These are phyloP conservation scores for Phorcus lineatus DNA, from an alignment of 2,888 invertebrate genomes.

Conservation along the genomic window DNA sequence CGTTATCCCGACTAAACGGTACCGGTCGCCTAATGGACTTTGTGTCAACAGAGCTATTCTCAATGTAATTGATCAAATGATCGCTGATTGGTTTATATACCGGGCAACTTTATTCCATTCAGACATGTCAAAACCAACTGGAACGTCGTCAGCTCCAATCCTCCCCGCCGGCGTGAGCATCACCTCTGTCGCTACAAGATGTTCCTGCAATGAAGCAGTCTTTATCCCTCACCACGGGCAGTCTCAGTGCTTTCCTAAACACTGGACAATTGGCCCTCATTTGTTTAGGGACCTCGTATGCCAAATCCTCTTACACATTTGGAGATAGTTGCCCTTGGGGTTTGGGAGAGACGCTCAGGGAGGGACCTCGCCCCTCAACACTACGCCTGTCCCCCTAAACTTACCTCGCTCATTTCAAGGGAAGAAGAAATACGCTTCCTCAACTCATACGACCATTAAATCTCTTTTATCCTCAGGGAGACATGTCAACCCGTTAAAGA, in stretches of 20 bases:
- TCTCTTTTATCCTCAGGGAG: no score
- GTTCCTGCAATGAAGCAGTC: background rate
- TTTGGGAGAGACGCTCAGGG: background rate
- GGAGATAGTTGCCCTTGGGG: background rate
- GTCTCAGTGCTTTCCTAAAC: conserved; percentile 8
- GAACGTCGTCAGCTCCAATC: background rate
- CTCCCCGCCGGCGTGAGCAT: conserved; percentile 1
- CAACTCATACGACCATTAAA: no score
- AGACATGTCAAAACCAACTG: conserved; percentile 20
- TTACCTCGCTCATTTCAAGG: no score
- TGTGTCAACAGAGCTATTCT: background rate
- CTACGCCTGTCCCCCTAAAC: no score
- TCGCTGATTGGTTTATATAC: conserved; percentile 8
- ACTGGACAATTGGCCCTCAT: background rate
- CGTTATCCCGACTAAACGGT: no score
- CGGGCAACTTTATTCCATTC: background rate
- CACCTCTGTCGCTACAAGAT: conserved; percentile 10
- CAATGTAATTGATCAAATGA: conserved; percentile 5
- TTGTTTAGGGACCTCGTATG: background rate
- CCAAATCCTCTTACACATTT: conserved; percentile 4
- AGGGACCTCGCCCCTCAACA: background rate
- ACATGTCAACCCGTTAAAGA: no score
- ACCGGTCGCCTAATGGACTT: background rate
- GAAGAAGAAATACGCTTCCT: no score
- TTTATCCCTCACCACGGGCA: background rate